Conservation (phyloP, 2,888 invertebrate species). For the Atrina japonica region DNA sequence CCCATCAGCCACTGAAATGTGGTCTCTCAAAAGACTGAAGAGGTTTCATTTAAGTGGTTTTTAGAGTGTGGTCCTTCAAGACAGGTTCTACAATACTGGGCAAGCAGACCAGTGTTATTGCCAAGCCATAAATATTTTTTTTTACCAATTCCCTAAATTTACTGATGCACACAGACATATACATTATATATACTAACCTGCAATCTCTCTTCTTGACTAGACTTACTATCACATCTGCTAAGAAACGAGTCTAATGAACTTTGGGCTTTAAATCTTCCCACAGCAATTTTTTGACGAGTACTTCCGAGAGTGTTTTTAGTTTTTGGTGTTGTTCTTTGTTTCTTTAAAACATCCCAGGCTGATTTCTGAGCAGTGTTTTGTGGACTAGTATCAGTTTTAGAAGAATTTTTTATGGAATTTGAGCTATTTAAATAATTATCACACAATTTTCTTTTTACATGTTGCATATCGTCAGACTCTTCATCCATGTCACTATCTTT, state of each 20-base stretch:
- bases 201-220: constrained; percentile 19
- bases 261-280: constrained; percentile 23
- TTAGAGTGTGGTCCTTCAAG: no score
- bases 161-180: no score
- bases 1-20: no score
- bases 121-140: no score
- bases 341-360: constrained; percentile 30
- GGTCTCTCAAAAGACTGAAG: no score
- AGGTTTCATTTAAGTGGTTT: no score
- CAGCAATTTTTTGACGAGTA: constrained; percentile 21
- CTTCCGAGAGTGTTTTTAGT: constrained; percentile 43
- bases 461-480: constrained; percentile 7
- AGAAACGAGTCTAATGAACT: constrained; percentile 26
- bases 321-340: constrained; percentile 30
- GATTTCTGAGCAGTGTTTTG: constrained; percentile 1
- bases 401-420: not conserved
- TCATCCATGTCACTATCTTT: constrained; percentile 22
- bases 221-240: constrained; percentile 11
- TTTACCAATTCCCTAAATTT: no score
- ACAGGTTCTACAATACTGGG: no score
- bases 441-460: not conserved
- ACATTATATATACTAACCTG: constrained; percentile 8
- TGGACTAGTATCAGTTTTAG: constrained; percentile 1
- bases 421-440: constrained; percentile 1
- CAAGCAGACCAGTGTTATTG: no score